phyloP scores from a whole-genome alignment of 2,888 invertebrate genomes.

The Harpalus rufipes region DNA sequence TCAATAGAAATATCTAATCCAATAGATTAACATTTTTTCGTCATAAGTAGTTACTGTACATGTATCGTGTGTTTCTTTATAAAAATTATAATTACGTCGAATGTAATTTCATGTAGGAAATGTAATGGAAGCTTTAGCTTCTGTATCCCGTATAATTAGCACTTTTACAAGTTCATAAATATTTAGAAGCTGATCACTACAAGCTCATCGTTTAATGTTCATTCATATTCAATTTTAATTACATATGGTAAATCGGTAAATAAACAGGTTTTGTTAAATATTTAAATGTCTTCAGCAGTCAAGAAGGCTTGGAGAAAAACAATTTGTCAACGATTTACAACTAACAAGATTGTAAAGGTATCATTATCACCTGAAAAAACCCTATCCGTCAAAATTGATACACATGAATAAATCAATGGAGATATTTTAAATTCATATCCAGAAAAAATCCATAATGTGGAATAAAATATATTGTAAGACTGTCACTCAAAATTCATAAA shows the following conservation, averaged over 20 bases:
- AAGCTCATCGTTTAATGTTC: constrained; percentile 17
- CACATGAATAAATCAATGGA: neutral
- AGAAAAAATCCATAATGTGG: neutral
- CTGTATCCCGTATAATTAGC: neutral
- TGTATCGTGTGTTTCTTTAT: too few species aligned
- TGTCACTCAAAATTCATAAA: constrained; percentile 1
- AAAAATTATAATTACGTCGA: too few species aligned
- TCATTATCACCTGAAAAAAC: constrained; percentile 2
- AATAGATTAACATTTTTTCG: too few species aligned
- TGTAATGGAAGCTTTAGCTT: neutral
- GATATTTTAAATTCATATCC: neutral
- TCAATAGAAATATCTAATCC: too few species aligned
- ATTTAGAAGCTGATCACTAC: neutral
- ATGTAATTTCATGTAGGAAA: neutral
- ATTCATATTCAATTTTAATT: constrained; percentile 25
- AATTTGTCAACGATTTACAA: neutral
- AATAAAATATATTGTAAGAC: neutral
- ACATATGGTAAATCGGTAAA: constrained; percentile 19
- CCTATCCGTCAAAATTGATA: neutral
- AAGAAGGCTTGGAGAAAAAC: neutral
- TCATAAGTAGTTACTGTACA: too few species aligned
- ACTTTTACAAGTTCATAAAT: constrained; percentile 6
- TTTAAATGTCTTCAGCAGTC: neutral
- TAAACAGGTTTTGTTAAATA: constrained; percentile 9
- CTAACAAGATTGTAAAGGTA: neutral